Conservation (phyloP, 2,113 vertebrate species). For the Cacatua alba region DNA sequence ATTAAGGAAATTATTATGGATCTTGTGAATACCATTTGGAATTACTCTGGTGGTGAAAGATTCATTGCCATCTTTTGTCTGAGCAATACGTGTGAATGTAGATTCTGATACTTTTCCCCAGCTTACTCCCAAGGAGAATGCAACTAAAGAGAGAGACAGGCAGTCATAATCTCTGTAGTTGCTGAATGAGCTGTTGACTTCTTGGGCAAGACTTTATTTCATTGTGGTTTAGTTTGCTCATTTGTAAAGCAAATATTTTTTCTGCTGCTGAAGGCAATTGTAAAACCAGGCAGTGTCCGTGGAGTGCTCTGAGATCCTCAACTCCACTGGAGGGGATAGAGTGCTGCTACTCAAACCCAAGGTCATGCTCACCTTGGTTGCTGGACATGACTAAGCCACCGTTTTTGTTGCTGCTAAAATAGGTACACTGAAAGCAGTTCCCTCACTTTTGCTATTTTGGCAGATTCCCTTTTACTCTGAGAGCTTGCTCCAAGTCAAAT, state of each 20-base stretch:
- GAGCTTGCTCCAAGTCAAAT: slow-evolving; percentile 32
- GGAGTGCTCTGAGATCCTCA: not conserved
- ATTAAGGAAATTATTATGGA: not conserved
- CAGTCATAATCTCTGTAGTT: not conserved
- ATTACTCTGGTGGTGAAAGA: not conserved
- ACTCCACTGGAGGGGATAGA: not conserved
- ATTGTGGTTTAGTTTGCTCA: not conserved
- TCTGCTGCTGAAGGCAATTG: not conserved
- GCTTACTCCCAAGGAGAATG: not conserved
- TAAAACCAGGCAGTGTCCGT: not conserved
- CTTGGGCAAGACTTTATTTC: not conserved
- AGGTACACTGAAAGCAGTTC: not conserved
- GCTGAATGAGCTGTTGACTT: not conserved
- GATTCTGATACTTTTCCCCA: not conserved
- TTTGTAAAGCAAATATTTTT: not conserved
- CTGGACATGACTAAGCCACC: not conserved
- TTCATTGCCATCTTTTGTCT: not conserved
- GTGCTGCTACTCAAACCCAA: not conserved
- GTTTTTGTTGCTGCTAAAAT: not conserved
- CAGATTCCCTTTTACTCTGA: not conserved
- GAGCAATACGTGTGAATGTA: not conserved
- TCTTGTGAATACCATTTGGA: not conserved
- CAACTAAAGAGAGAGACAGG: not conserved
- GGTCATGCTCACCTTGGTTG: slow-evolving; percentile 5
- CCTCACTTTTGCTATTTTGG: not conserved